A percentile compares a stretch with the other conserved stretches of the same genome.
phyloP scores from a whole-genome alignment of 2,113 vertebrate species.

The Dipodomys spectabilis region DNA sequence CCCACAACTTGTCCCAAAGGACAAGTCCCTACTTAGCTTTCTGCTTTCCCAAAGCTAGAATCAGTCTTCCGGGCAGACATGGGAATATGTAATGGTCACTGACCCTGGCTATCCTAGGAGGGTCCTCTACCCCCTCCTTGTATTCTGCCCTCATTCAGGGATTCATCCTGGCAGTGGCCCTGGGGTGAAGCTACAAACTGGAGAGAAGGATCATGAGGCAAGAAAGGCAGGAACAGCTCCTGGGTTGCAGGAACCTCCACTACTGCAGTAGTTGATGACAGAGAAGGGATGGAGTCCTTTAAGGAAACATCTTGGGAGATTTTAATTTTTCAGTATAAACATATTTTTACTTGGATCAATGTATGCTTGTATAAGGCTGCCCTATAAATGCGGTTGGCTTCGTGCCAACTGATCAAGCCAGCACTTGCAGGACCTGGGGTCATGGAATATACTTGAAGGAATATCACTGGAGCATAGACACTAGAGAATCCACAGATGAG shows the following conservation, averaged over 20 bases:
- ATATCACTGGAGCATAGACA: background rate
- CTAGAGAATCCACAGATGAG: background rate
- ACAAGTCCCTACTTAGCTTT: background rate
- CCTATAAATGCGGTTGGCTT: no score
- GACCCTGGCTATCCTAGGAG: no score
- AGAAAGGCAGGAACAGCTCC: background rate
- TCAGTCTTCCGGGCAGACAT: background rate
- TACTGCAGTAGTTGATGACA: background rate
- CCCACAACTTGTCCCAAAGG: background rate
- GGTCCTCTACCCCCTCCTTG: no score
- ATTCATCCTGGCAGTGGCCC: rapidly evolving
- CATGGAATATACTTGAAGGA: background rate
- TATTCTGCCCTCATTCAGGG: background rate
- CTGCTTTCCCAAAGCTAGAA: background rate
- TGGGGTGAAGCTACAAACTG: background rate
- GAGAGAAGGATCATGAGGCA: background rate
- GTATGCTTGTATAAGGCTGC: rapidly evolving
- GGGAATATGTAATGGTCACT: background rate
- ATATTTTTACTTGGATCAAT: background rate
- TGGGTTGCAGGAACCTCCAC: rapidly evolving
- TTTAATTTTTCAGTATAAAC: background rate
- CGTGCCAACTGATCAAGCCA: background rate
- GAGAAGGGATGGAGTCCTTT: background rate
- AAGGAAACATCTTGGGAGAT: background rate
- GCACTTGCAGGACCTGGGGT: background rate